Conservation (phyloP, 2,113 vertebrate species). For the Salminus brasiliensis region DNA sequence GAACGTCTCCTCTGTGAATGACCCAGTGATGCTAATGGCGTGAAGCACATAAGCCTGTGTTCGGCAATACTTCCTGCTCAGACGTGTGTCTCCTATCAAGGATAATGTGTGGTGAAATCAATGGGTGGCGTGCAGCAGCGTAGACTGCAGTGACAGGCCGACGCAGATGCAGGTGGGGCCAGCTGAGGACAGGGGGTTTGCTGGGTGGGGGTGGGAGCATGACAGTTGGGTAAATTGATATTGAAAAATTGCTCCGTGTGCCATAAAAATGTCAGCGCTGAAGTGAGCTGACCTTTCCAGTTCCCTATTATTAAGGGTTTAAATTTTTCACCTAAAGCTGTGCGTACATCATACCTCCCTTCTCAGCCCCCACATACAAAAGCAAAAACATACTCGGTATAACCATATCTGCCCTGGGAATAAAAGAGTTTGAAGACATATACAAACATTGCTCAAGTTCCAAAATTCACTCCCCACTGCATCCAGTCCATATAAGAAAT, state of each 20-base stretch:
- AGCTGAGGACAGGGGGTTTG: not conserved
- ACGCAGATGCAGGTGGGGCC: slow-evolving; percentile 3
- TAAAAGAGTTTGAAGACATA: too few relatives aligned
- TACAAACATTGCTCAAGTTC: too few relatives aligned
- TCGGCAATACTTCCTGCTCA: not conserved
- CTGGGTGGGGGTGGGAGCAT: too few relatives aligned
- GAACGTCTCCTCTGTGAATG: not conserved
- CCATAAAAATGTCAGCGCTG: slow-evolving; percentile 27
- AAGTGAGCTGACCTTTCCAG: slow-evolving; percentile 42
- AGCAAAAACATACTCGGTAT: not conserved
- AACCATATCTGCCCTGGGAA: too few relatives aligned
- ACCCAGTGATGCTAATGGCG: not conserved
- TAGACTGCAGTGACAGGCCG: slow-evolving; percentile 3
- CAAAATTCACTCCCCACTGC: too few relatives aligned
- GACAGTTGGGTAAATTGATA: slow-evolving; percentile 31
- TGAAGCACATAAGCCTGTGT: not conserved
- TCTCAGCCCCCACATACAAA: not conserved
- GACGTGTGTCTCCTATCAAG: not conserved
- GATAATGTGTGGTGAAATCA: slow-evolving; percentile 2
- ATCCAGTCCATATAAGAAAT: too few relatives aligned
- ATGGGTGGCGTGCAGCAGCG: not conserved
- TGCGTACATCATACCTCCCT: not conserved
- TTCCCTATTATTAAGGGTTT: slow-evolving; percentile 10
- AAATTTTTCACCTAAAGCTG: slow-evolving; percentile 9
- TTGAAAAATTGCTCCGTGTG: not conserved